Evolutionary conservation across 2,888 invertebrate genomes (phyloP).

Genomic region (Adelphocoris suturalis): DNA sequence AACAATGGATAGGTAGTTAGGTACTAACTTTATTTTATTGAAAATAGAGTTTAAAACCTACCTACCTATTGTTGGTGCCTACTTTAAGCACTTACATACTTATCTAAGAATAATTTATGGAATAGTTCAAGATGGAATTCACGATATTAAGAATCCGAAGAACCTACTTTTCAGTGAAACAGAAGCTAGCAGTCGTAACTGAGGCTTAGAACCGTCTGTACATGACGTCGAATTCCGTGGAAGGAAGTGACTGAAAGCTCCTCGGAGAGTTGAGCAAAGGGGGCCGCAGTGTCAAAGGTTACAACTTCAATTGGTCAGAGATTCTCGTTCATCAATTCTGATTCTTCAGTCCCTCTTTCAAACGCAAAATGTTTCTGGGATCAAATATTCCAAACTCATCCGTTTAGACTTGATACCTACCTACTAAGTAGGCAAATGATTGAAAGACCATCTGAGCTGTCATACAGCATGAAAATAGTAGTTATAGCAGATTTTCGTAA

Average conservation of each 20-base stretch:
- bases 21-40: no score
- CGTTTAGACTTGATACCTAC: no score
- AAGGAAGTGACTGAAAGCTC: not conserved
- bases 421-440: no score
- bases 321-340: constrained; percentile 1
- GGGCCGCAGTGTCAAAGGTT: not conserved
- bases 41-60: no score
- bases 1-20: no score
- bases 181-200: not conserved
- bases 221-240: not conserved
- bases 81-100: no score
- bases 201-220: not conserved
- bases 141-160: not conserved
- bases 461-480: no score
- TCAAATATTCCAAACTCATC: no score
- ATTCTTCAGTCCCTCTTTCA: not conserved
- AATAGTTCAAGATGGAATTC: not conserved
- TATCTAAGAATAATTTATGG: no score
- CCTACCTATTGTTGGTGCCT: no score
- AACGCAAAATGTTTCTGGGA: not conserved
- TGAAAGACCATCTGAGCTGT: no score
- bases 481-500: no score
- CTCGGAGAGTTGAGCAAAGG: not conserved
- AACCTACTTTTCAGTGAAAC: not conserved
- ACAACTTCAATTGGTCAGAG: not conserved